Evolutionary conservation across 2,113 vertebrate species (phyloP).

Genomic region (Pterocles gutturalis): DNA sequence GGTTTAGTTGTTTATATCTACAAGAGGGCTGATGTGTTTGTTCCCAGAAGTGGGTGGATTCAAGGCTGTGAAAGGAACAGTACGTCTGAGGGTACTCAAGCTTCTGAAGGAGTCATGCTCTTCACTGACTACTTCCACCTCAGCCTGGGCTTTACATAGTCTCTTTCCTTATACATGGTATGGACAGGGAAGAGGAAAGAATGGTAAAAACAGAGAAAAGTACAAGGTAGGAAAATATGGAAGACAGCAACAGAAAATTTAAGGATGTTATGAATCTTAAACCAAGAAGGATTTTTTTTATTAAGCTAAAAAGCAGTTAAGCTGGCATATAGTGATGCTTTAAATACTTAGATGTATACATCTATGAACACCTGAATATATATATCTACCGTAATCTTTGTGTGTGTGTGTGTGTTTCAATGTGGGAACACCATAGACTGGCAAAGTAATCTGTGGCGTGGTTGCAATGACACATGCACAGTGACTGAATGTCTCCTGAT

Average conservation of each 20-base stretch:
- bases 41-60: not conserved
- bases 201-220: not conserved
- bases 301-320: not conserved
- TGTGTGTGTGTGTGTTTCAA: not conserved
- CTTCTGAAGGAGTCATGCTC: not conserved
- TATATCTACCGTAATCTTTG: not conserved
- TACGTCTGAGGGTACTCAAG: not conserved
- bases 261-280: not conserved
- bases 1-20: not conserved
- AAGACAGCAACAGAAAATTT: not conserved
- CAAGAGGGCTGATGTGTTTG: not conserved
- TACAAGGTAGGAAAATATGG: not conserved
- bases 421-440: not conserved
- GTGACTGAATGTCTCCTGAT: not conserved
- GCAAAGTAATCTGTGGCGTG: not conserved
- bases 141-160: not conserved
- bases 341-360: not conserved
- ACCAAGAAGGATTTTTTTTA: not conserved
- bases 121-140: not conserved
- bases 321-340: not conserved
- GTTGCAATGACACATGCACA: not conserved
- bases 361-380: not conserved
- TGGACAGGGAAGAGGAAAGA: not conserved
- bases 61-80: not conserved
- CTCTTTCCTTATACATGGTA: not conserved